These are phyloP conservation scores for Siniperca undulata DNA, from an alignment of 2,797 vertebrate species.

Conservation along the genomic window DNA sequence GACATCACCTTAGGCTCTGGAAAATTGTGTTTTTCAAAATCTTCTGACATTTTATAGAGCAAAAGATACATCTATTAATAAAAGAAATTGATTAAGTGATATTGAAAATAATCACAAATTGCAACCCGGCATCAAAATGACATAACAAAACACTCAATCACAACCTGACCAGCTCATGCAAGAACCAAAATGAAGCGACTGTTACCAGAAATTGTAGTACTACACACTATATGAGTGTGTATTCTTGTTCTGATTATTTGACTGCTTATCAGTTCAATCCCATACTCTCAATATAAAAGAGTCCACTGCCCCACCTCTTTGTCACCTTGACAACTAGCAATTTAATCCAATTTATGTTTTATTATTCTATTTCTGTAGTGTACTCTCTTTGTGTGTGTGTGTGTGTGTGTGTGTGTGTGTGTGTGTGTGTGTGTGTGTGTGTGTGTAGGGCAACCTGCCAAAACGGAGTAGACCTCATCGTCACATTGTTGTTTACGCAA, in stretches of 20 bases:
- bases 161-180: background rate
- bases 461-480: slow-evolving; percentile 64
- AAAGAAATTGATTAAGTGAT: background rate
- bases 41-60: too few relatives aligned
- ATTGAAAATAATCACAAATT: background rate
- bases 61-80: too few relatives aligned
- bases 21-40: background rate
- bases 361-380: slow-evolving; percentile 29
- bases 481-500: slow-evolving; percentile 66
- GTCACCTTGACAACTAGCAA: slow-evolving; percentile 40
- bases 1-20: background rate
- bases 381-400: background rate
- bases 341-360: slow-evolving; percentile 39
- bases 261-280: slow-evolving; percentile 6
- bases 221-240: background rate
- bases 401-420: slow-evolving; percentile 21
- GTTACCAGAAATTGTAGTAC: background rate
- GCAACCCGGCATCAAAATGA: too few relatives aligned
- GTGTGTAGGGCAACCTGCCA: slow-evolving; percentile 60
- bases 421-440: too few relatives aligned
- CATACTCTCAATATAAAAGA: background rate
- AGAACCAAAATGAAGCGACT: background rate
- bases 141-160: background rate
- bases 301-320: background rate
- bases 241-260: slow-evolving; percentile 9